A percentile compares a stretch with the other conserved stretches of the same genome.
phyloP scores from a whole-genome alignment of 2,113 vertebrate species.

The Semnornis frantzii region DNA sequence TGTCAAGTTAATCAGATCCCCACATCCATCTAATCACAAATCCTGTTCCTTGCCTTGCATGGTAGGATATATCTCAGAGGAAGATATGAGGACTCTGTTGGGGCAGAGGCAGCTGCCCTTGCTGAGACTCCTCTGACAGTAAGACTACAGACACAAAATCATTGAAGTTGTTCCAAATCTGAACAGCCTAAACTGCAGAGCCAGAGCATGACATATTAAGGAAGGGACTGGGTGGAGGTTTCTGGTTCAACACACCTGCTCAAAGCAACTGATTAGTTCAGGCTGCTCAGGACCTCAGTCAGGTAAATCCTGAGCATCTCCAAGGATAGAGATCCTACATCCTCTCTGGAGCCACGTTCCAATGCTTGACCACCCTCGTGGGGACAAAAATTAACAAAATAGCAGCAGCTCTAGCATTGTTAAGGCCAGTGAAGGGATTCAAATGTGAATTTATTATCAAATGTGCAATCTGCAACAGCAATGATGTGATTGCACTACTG shows the following conservation, averaged over 20 bases:
- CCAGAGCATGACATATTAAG: fast-evolving
- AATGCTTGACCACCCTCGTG: fast-evolving
- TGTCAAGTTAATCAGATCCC: neutral
- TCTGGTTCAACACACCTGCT: neutral
- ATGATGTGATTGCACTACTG: neutral
- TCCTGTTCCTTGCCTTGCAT: neutral
- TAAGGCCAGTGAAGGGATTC: neutral
- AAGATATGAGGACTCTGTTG: neutral
- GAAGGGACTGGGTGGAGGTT: neutral
- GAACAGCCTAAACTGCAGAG: neutral
- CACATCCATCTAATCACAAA: neutral
- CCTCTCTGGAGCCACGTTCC: neutral
- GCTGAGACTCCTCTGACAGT: neutral
- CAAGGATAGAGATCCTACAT: neutral
- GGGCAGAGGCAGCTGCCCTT: neutral
- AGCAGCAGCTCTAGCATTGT: neutral
- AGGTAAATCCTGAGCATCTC: neutral
- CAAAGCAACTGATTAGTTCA: fast-evolving
- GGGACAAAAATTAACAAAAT: neutral
- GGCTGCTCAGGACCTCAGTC: neutral
- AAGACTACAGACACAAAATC: neutral
- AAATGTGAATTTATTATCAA: neutral
- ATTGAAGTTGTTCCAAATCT: neutral
- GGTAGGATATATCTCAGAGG: neutral
- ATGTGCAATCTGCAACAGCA: neutral